These are phyloP conservation scores for Phoxinus phoxinus DNA, from an alignment of 2,113 vertebrate species.

Conservation along the genomic window DNA sequence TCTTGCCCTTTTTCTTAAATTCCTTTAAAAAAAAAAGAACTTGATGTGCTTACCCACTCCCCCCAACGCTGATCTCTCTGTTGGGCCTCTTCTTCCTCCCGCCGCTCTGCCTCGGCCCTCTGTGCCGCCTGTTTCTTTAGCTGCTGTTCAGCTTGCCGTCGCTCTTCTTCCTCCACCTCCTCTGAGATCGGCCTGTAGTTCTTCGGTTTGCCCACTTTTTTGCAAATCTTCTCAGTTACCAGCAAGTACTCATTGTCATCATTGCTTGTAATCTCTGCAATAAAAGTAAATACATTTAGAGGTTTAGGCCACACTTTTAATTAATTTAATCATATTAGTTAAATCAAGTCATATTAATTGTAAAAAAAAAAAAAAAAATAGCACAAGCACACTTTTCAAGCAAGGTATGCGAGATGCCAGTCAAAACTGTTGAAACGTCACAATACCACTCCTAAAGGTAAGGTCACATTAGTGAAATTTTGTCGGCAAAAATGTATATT, in stretches of 20 bases:
- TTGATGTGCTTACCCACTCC: conserved; percentile 81
- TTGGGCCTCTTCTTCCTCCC: conserved; percentile 76
- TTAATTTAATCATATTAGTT: no score
- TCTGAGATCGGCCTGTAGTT: conserved; percentile 82
- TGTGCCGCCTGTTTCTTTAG: conserved; percentile 72
- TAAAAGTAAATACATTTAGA: not conserved
- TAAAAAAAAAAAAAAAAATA: no score
- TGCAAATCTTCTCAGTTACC: conserved; percentile 78
- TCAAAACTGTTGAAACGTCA: no score
- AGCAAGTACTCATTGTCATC: conserved; percentile 76
- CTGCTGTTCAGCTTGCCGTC: conserved; percentile 69
- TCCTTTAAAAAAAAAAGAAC: no score
- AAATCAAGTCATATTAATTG: no score
- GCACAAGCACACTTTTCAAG: no score
- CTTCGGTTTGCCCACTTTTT: conserved; percentile 80
- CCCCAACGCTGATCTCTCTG: conserved; percentile 80
- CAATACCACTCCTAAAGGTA: no score
- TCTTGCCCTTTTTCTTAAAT: no score
- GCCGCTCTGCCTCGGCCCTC: conserved; percentile 68
- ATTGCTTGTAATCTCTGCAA: conserved; percentile 79
- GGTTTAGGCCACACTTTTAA: not conserved
- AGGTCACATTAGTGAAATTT: no score
- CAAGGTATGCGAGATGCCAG: no score
- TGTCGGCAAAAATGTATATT: no score
- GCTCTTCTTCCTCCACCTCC: conserved; percentile 77